Evolutionary conservation across 2,113 vertebrate genomes (phyloP), one percentile per base, ranked within the genome.

Genomic region (Ia io): DNA sequence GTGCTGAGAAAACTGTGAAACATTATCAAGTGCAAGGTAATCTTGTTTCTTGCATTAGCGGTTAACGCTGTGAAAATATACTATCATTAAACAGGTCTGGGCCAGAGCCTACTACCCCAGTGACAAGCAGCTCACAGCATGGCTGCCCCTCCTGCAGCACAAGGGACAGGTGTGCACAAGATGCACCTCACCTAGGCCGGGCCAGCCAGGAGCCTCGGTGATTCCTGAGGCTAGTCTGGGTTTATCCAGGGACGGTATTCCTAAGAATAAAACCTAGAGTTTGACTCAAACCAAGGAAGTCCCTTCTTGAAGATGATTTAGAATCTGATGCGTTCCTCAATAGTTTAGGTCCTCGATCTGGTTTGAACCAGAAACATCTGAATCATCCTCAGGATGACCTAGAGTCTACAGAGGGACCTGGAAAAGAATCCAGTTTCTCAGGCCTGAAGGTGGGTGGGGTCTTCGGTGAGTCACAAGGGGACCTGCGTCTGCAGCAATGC

Each of bases 1-100:
- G 63, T 76, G 83, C 63, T 83, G 69, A 88, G 83, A 93, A 89
- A 95, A 95, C 53, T 40, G 63, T 65, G 65, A 96, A 47, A 59
- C 67, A 88, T 56, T 88, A 88, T 69, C 82, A 92, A 90, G 67
- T 37, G 49, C 44, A 78, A 82, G 73, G 28, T 84, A 85, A 40
- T 92, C 70, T 49, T 93, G 71, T 10, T 87, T 89, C 76, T 77
- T 53, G 8, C 77, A 92, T 44, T 47, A 44, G 14, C 28, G 85
- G 2, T 4, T 12, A 51, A 23, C 25, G 12, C 22, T 93, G 76
- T 76, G 47, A 84, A 94, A 84, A 93, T 10, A 77, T 4, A 32
- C 79, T 94, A 89, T 77, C 14, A 44, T 28, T 53, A 89, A 91
- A 32, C 12, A 47, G 47, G 40, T 86, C 42, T 32, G 67, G 65